Evolutionary conservation across 2,797 vertebrate species (phyloP), one percentile per base, ranked within the genome.

Genomic region (Kryptolebias ocellatus): DNA sequence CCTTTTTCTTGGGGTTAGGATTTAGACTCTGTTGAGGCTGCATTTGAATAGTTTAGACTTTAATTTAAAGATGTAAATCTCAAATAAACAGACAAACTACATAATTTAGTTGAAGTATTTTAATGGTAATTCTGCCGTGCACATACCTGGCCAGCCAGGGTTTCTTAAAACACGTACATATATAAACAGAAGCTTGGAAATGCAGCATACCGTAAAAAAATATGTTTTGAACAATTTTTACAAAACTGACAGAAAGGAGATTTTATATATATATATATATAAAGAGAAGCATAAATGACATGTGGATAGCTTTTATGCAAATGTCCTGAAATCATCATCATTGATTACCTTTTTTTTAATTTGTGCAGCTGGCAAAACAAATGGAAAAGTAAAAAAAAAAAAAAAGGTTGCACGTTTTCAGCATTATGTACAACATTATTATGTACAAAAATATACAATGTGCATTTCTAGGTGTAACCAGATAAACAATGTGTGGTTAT

Each of bases 91-190:
- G 3, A 84, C n/a, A 60, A 64, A 74, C 59, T 42, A 72, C 44
- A 72, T 20, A 60, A 67, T 53, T 66, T 5, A 65, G 69, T 80
- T 71, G 24, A 49, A 69, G 42, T 76, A 10, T 67, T 85, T 83
- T 86, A 72, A 81, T 88, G 69, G 52, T 57, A 61, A 81, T 79
- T 85, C 46, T 77, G 56, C 63, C 80, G 80, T 83, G 76, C 72
- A 73, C 42, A 59, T 42, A 94, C 96, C 97, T 95, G 96, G 95
- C 96, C 97, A 94, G 96, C 95, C 96, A 98, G 96, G 94, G 87
- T 88, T 86, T 53, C 76, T 18, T 51, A 67, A 67, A 72, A 70
- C 79, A 85, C 46, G 79, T 53, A 80, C 39, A 42, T 73, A 63
- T 87, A 73, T 76, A 45, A 80, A 83, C 66, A 83, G 66, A 81